These are phyloP conservation scores for Serranus cabrilla DNA, from an alignment of 2,797 vertebrate species.

Conservation along the genomic window DNA sequence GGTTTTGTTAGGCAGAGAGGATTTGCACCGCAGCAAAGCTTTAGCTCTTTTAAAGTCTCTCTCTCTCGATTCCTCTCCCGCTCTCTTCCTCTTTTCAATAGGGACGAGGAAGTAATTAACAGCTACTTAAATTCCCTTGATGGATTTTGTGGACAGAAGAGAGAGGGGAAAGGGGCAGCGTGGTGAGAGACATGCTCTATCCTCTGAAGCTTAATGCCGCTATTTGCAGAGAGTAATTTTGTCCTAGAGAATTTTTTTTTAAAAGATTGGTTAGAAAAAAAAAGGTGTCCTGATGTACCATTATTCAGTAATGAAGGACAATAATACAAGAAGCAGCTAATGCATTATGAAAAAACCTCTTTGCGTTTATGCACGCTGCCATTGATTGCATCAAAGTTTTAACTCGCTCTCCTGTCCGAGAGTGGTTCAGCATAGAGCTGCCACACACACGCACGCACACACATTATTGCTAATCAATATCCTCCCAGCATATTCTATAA, in stretches of 20 bases:
- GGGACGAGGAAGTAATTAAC: conserved; percentile 82
- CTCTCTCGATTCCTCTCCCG: conserved; percentile 57
- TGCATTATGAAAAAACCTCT: conserved; percentile 67
- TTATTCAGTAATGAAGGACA: conserved; percentile 63
- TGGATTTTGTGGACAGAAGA: conserved; percentile 73
- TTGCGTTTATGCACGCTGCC: conserved; percentile 49
- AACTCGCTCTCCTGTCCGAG: conserved; percentile 7
- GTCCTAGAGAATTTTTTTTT: conserved; percentile 35
- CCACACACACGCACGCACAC: not conserved
- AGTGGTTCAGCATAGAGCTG: conserved; percentile 17
- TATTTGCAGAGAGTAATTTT: conserved; percentile 55
- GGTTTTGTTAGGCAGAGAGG: conserved; percentile 74
- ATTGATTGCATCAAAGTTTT: conserved; percentile 64
- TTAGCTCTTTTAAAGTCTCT: conserved; percentile 66
- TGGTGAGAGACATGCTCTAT: conserved; percentile 42
- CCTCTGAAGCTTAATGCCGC: conserved; percentile 59
- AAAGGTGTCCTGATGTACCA: conserved; percentile 37
- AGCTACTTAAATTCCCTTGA: conserved; percentile 81
- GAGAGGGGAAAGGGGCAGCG: conserved; percentile 51
- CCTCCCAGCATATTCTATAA: not conserved
- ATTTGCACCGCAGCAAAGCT: conserved; percentile 68
- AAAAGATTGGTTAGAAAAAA: conserved; percentile 36
- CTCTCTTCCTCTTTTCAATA: conserved; percentile 65
- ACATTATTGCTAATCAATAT: conserved; percentile 24
- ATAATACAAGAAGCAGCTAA: conserved; percentile 62